Percentiles rank a stretch among this genome's conserved stretches.
Conservation (phyloP, 2,888 invertebrate species). For the Oscheius sp. region DNA sequence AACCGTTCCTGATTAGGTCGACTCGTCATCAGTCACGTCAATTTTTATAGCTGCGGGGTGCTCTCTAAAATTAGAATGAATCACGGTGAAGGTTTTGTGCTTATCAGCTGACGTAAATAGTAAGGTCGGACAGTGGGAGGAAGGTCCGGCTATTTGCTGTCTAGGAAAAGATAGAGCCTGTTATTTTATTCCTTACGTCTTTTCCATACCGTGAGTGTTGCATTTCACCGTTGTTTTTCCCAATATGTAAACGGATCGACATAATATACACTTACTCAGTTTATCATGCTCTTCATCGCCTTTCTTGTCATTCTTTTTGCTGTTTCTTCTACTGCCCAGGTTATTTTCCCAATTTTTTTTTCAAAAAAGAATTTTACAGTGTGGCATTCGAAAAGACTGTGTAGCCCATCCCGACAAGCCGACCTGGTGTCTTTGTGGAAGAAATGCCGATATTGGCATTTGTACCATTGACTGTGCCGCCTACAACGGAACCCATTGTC, state of each 20-base stretch:
- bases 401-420: not conserved
- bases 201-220: not conserved
- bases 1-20: not conserved
- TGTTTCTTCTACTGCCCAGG: not conserved
- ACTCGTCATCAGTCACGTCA: not conserved
- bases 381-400: conserved; percentile 2
- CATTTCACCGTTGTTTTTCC: not conserved
- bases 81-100: too few relatives aligned
- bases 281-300: not conserved
- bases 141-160: too few relatives aligned
- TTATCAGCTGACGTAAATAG: too few relatives aligned
- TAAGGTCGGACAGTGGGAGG: too few relatives aligned
- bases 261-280: not conserved
- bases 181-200: too few relatives aligned
- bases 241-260: not conserved
- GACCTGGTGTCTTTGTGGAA: not conserved
- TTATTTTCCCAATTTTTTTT: not conserved
- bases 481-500: not conserved
- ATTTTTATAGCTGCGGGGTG: not conserved
- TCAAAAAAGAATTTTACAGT: not conserved
- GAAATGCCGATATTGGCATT: not conserved
- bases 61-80: too few relatives aligned
- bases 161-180: too few relatives aligned
- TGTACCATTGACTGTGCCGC: conserved; percentile 10
- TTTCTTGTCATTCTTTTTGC: not conserved